These are phyloP conservation scores for Onthophagus taurus DNA, from an alignment of 1,140 invertebrate genomes.

Conservation along the genomic window DNA sequence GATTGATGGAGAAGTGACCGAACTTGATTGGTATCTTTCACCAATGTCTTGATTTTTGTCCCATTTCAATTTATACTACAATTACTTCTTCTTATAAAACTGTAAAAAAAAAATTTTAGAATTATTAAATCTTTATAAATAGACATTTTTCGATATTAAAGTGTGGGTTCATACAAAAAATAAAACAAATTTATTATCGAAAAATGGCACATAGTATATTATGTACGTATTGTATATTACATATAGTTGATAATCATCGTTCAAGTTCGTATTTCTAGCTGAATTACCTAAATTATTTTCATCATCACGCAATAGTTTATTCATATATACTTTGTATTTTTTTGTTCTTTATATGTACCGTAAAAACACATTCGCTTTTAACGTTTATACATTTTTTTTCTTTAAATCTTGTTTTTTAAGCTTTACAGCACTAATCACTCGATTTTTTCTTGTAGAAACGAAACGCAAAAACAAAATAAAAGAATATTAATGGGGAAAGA, in stretches of 20 bases:
- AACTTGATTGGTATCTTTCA: too few species aligned
- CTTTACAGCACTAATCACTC: constrained; percentile 25
- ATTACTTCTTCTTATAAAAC: too few species aligned
- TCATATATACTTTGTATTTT: constrained; percentile 34
- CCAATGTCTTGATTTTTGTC: too few species aligned
- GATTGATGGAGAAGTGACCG: too few species aligned
- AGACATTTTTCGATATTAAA: too few species aligned
- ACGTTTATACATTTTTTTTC: constrained; percentile 35
- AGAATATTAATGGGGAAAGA: background rate
- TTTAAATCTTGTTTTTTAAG: constrained; percentile 29
- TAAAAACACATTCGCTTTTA: constrained; percentile 38
- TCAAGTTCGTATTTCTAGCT: constrained; percentile 35
- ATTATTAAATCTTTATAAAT: too few species aligned
- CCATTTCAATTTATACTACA: too few species aligned
- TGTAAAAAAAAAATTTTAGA: too few species aligned
- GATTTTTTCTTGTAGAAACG: constrained; percentile 5
- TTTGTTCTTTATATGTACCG: constrained; percentile 21
- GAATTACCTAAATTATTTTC: constrained; percentile 37
- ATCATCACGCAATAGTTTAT: constrained; percentile 38
- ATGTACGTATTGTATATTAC: constrained; percentile 41
- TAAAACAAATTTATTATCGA: constrained; percentile 26
- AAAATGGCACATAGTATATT: constrained; percentile 42
- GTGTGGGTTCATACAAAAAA: too few species aligned
- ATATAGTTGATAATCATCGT: constrained; percentile 40
- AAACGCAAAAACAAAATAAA: constrained; percentile 2